phyloP scores from a whole-genome alignment of 23 tunicate species.

The Botrylloides violaceus region DNA sequence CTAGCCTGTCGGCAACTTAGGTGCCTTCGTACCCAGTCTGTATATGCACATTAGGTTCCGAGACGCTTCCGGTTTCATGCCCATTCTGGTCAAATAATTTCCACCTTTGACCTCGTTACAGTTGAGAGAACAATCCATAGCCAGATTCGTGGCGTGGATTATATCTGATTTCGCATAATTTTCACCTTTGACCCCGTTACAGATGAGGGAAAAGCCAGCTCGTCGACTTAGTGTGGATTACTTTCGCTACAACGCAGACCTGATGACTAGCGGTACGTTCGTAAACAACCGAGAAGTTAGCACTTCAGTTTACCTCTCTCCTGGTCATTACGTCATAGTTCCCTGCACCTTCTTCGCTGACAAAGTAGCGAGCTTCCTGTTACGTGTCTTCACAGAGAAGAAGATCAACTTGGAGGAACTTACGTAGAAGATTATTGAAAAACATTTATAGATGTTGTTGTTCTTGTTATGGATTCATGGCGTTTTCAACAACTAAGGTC shows the following conservation, averaged over 20 bases:
- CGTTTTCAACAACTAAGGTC: too few relatives aligned
- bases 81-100: not conserved
- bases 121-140: not conserved
- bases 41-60: too few relatives aligned
- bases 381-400: slow-evolving; percentile 61
- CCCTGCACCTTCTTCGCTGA: slow-evolving; percentile 48
- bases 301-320: slow-evolving; percentile 40
- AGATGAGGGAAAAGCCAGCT: not conserved
- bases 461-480: too few relatives aligned
- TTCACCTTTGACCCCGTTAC: too few relatives aligned
- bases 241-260: not conserved
- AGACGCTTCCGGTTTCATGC: too few relatives aligned
- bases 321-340: slow-evolving; percentile 73
- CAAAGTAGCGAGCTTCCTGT: slow-evolving; percentile 34
- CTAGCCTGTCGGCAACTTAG: too few relatives aligned
- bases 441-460: too few relatives aligned
- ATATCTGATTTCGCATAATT: not conserved
- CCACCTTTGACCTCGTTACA: not conserved
- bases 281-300: slow-evolving; percentile 55
- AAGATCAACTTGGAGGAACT: slow-evolving; percentile 14
- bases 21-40: too few relatives aligned
- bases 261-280: not conserved
- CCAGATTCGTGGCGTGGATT: not conserved
- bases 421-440: not conserved
- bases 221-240: not conserved